phyloP scores from a whole-genome alignment of 2,113 vertebrate species.

The Hyperoodon ampullatus region DNA sequence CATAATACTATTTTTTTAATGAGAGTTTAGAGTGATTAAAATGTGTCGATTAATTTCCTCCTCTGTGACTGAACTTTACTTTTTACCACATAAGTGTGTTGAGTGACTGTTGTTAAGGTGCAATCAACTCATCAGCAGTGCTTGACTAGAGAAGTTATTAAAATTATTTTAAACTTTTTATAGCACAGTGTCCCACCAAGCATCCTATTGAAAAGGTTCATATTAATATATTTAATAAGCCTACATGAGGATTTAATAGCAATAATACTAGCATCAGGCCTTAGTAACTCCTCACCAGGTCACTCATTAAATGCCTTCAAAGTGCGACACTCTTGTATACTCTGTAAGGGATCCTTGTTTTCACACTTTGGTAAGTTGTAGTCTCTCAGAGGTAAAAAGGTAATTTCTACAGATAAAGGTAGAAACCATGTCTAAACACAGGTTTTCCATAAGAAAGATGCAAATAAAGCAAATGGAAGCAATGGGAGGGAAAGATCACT shows the following conservation, averaged over 20 bases:
- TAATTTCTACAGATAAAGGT: background rate
- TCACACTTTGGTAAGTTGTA: conserved; percentile 4
- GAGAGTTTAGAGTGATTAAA: background rate
- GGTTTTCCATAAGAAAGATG: background rate
- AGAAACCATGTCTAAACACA: background rate
- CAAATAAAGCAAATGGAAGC: background rate
- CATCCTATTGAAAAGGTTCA: background rate
- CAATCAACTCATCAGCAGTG: background rate
- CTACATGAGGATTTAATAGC: background rate
- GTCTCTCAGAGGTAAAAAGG: background rate
- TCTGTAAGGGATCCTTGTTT: background rate
- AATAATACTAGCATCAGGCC: conserved; percentile 13
- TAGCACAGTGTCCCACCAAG: background rate
- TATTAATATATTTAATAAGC: background rate
- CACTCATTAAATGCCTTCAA: conserved; percentile 33
- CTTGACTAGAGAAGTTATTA: conserved; percentile 2
- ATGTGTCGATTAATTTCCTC: background rate
- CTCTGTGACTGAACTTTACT: conserved; percentile 1
- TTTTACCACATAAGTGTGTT: background rate
- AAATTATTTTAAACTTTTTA: background rate
- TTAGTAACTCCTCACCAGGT: background rate
- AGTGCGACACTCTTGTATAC: background rate
- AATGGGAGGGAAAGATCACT: background rate
- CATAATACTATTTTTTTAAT: background rate
- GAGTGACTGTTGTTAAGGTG: background rate